Conservation (phyloP, 2,113 vertebrate genomes). For the Seriola quinqueradiata region DNA sequence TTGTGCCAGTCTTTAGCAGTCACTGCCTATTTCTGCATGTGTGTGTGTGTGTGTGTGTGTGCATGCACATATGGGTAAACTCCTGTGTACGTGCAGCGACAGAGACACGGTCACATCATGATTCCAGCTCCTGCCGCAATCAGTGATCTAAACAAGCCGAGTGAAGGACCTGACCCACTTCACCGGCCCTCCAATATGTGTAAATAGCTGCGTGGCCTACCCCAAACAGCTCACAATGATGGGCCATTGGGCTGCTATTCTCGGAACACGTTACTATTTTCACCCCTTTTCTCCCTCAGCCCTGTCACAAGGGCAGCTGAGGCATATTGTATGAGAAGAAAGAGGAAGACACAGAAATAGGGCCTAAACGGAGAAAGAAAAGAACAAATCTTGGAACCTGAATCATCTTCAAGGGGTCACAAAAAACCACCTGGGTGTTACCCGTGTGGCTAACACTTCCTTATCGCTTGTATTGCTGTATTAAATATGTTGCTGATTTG, state of each 20-base stretch:
- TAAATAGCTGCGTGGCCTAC: conserved; percentile 47
- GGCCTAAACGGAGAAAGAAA: conserved; percentile 4
- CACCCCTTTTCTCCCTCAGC: conserved; percentile 1
- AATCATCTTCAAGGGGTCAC: not conserved
- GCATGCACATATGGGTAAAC: not conserved
- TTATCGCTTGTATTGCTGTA: too few relatives aligned
- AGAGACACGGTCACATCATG: conserved; percentile 23
- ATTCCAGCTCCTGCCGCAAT: conserved; percentile 60
- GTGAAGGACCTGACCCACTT: conserved; percentile 62
- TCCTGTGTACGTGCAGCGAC: not conserved
- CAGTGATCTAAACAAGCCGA: conserved; percentile 48
- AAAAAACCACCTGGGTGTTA: too few relatives aligned
- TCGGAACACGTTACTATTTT: conserved; percentile 64
- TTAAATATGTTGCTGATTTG: too few relatives aligned
- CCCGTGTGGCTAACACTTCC: too few relatives aligned
- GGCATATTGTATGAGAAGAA: not conserved
- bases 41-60: not conserved
- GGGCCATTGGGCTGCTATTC: conserved; percentile 60
- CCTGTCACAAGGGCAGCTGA: conserved; percentile 58
- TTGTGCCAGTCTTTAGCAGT: not conserved
- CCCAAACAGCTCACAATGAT: conserved; percentile 47
- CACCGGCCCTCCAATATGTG: conserved; percentile 50
- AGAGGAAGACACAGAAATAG: conserved; percentile 24
- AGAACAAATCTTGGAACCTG: not conserved
- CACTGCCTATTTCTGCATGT: not conserved